Evolutionary conservation across 2,797 vertebrate species (phyloP).

Genomic region (Sciaenops ocellatus): DNA sequence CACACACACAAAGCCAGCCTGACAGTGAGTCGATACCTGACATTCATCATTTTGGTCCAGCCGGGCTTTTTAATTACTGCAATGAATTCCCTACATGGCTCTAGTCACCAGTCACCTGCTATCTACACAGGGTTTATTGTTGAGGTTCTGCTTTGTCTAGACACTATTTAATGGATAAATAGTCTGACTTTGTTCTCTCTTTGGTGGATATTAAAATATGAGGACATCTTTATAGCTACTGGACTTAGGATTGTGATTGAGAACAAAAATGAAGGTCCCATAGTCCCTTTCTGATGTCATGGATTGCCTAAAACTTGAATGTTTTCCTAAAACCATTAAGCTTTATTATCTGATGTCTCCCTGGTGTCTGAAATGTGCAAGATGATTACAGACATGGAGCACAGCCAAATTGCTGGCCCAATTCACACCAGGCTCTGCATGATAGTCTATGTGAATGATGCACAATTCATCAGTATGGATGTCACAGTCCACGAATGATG

Average conservation of each 20-base stretch:
- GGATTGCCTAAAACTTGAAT: constrained; percentile 10
- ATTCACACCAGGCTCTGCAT: constrained; percentile 15
- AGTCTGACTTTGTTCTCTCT: constrained; percentile 31
- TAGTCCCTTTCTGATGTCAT: constrained; percentile 17
- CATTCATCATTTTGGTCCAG: constrained; percentile 81
- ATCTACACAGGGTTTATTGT: constrained; percentile 63
- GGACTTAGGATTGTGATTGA: constrained; percentile 2
- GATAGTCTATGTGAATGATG: constrained; percentile 31
- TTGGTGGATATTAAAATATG: constrained; percentile 21
- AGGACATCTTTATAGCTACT: constrained; percentile 13
- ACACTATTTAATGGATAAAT: constrained; percentile 45
- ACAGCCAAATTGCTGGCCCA: constrained; percentile 23
- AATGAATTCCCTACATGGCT: constrained; percentile 76
- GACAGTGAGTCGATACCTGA: constrained; percentile 78
- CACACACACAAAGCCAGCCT: constrained; percentile 47
- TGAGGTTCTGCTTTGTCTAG: constrained; percentile 56
- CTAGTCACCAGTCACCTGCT: constrained; percentile 59
- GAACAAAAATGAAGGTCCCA: background rate
- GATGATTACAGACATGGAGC: constrained; percentile 27
- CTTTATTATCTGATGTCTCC: constrained; percentile 31
- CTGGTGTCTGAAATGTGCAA: constrained; percentile 32
- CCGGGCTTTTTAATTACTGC: constrained; percentile 81
- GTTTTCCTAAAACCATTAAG: constrained; percentile 21
- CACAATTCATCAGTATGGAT: constrained; percentile 55
- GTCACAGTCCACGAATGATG: constrained; percentile 56